Conservation (phyloP, 2,888 invertebrate genomes). For the Kuschelorhynchus macadamiae region DNA sequence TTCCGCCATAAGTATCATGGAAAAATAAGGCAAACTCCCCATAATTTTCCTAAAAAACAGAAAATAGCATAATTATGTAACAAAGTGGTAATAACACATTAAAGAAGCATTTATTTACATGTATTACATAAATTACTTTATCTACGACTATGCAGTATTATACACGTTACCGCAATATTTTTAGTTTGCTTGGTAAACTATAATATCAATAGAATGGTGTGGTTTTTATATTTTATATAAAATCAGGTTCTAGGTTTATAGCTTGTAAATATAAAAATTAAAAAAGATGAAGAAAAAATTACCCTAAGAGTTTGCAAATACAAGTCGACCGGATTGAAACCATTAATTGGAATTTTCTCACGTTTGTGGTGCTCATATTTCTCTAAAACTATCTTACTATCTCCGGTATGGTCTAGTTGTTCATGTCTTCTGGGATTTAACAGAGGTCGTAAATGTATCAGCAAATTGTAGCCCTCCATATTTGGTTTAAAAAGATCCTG, state of each 20-base stretch:
- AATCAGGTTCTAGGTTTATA: too few species aligned
- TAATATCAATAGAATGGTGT: too few species aligned
- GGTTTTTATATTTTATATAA: too few species aligned
- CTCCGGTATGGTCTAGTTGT: constrained; percentile 63
- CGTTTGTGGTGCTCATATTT: constrained; percentile 63
- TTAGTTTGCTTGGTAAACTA: too few species aligned
- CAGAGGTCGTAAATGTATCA: constrained; percentile 76
- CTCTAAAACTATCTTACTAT: constrained; percentile 56
- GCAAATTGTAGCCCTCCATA: constrained; percentile 79
- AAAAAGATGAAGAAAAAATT: constrained; percentile 36
- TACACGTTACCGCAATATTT: too few species aligned
- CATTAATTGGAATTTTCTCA: constrained; percentile 78
- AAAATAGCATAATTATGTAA: not conserved
- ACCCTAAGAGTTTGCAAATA: constrained; percentile 85
- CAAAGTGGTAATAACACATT: not conserved
- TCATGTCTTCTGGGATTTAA: constrained; percentile 70
- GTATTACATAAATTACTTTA: too few species aligned
- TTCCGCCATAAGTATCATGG: constrained; percentile 90
- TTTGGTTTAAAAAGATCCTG: constrained; percentile 55
- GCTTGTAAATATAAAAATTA: too few species aligned
- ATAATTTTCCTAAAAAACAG: constrained; percentile 74
- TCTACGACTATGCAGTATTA: too few species aligned
- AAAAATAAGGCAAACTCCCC: constrained; percentile 89
- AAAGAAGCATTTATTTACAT: not conserved
- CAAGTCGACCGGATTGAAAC: constrained; percentile 81